phyloP scores from a whole-genome alignment of 2,888 invertebrate species.

The Periphyllus acericola region DNA sequence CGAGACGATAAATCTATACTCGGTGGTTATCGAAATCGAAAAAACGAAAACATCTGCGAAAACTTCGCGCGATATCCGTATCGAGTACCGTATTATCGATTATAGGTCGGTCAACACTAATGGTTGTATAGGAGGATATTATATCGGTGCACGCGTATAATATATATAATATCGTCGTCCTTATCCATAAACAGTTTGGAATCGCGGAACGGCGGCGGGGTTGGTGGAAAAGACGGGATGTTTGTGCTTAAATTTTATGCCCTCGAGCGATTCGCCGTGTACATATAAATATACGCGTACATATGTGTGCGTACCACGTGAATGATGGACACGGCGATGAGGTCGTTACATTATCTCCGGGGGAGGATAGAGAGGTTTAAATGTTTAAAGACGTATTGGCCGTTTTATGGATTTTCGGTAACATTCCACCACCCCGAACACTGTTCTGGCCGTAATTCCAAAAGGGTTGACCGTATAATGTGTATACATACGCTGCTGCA shows the following conservation, averaged over 20 bases:
- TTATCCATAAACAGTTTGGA: background rate
- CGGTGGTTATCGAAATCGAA: no score
- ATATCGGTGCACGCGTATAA: background rate
- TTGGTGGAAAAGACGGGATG: background rate
- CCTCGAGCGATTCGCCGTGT: background rate
- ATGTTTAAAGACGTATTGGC: slow-evolving; percentile 43
- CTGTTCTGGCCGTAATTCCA: slow-evolving; percentile 26
- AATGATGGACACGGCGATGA: background rate
- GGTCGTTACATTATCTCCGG: slow-evolving; percentile 11
- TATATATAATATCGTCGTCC: background rate
- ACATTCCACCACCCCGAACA: background rate
- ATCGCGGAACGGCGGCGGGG: background rate
- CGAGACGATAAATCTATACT: no score
- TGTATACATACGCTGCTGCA: no score
- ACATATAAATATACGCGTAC: background rate
- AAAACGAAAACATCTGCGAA: no score
- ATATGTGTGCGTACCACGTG: background rate
- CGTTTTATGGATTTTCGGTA: slow-evolving; percentile 44
- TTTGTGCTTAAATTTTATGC: background rate
- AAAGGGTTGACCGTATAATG: slow-evolving; percentile 51
- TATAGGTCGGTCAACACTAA: no score
- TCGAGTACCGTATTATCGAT: no score
- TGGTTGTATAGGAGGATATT: no score
- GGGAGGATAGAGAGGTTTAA: background rate
- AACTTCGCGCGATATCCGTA: no score